Percentiles rank a stretch among this genome's conserved stretches.
These are phyloP conservation scores for Eupeodes corollae DNA, from an alignment of 1,140 invertebrate genomes.

Conservation along the genomic window DNA sequence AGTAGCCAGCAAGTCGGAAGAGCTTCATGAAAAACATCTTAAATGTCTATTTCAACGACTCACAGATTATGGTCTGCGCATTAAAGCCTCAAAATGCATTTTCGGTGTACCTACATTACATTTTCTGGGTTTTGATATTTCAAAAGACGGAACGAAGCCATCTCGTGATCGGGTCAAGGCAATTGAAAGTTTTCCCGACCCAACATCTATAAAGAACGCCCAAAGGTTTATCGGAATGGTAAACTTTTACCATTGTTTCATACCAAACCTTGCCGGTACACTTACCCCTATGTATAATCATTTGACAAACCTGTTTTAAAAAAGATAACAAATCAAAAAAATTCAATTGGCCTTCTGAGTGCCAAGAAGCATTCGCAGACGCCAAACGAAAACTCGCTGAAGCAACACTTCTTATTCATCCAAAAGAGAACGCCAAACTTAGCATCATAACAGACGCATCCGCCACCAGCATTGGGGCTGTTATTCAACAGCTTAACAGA, in stretches of 20 bases:
- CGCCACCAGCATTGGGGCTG: constrained; percentile 14
- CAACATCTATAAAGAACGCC: constrained; percentile 20
- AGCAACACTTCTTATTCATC: constrained; percentile 11
- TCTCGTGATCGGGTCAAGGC: constrained; percentile 1
- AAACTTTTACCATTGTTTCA: constrained; percentile 31
- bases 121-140: constrained; percentile 17
- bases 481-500: constrained; percentile 19
- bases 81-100: constrained; percentile 21
- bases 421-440: constrained; percentile 4
- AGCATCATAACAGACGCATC: constrained; percentile 18
- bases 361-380: constrained; percentile 23
- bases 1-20: constrained; percentile 25
- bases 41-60: constrained; percentile 13
- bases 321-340: no score
- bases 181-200: constrained; percentile 19
- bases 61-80: constrained; percentile 14
- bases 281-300: constrained; percentile 14
- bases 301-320: no score
- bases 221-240: constrained; percentile 36
- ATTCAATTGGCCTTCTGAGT: no score
- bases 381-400: constrained; percentile 21
- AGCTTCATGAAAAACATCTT: constrained; percentile 23
- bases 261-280: constrained; percentile 15
- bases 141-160: constrained; percentile 11
- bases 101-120: constrained; percentile 16